These are phyloP conservation scores for Euproctis similis DNA, from an alignment of 2,888 invertebrate species.

Conservation along the genomic window DNA sequence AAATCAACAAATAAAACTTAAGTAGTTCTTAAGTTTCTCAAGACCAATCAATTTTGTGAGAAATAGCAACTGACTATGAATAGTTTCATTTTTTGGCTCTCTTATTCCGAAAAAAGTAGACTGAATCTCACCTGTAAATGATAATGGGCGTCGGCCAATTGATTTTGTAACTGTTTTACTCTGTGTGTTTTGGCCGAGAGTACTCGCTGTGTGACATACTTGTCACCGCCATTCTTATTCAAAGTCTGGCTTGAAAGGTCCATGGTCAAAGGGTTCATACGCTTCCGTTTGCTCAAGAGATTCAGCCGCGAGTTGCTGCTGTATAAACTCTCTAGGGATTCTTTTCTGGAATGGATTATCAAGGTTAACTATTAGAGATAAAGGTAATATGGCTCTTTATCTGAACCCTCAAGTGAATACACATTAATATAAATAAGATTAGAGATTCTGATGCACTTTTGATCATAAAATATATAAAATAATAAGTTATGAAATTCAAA, in stretches of 20 bases:
- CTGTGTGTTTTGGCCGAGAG: conserved; percentile 85
- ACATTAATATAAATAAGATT: too few species aligned
- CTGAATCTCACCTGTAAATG: conserved; percentile 83
- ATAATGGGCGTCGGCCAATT: conserved; percentile 85
- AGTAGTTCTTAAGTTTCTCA: too few species aligned
- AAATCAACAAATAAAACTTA: neutral
- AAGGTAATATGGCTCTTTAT: neutral
- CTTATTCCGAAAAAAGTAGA: too few species aligned
- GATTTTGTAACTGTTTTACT: conserved; percentile 86
- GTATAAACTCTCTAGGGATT: conserved; percentile 63
- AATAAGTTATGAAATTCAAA: too few species aligned
- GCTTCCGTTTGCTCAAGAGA: conserved; percentile 54
- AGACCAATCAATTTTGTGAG: too few species aligned
- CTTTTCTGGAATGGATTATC: conserved; percentile 40
- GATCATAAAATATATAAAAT: too few species aligned
- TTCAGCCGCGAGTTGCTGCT: conserved; percentile 63
- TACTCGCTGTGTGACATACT: conserved; percentile 77
- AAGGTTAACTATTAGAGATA: too few species aligned
- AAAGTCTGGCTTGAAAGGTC: conserved; percentile 44
- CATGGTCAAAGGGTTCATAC: conserved; percentile 40
- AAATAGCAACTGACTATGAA: too few species aligned
- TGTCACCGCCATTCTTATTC: conserved; percentile 41
- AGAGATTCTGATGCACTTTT: too few species aligned
- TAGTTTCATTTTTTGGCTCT: too few species aligned
- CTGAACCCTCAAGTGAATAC: neutral